These are phyloP conservation scores for Megalonaias nervosa DNA, from an alignment of 1,140 invertebrate species.

Conservation along the genomic window DNA sequence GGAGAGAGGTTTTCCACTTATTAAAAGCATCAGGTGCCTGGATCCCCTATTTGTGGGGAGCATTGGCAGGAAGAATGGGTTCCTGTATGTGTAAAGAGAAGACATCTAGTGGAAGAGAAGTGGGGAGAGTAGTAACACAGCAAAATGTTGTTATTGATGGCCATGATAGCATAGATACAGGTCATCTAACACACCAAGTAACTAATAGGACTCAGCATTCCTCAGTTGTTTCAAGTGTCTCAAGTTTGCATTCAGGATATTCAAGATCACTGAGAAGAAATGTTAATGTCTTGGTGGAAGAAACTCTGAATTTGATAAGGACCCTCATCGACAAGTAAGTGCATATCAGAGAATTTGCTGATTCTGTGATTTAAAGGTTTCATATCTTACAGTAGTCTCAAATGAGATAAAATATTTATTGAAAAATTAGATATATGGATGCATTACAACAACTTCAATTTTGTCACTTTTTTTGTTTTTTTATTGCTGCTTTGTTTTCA, in stretches of 20 bases:
- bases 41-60: not conserved
- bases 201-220: not conserved
- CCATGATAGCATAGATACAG: not conserved
- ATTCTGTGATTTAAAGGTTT: too few species aligned
- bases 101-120: constrained; percentile 9
- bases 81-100: constrained; percentile 63
- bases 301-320: constrained; percentile 85
- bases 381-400: too few species aligned
- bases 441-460: too few species aligned
- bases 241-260: constrained; percentile 34
- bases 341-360: not conserved
- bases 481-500: too few species aligned
- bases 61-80: constrained; percentile 44
- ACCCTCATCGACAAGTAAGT: constrained; percentile 88
- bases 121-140: not conserved
- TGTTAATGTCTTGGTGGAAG: constrained; percentile 78
- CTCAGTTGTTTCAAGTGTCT: not conserved
- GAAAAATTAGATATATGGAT: too few species aligned
- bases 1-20: too few species aligned
- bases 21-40: too few species aligned
- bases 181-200: constrained; percentile 10
- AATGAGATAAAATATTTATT: too few species aligned
- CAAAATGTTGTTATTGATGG: constrained; percentile 7
- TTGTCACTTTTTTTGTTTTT: too few species aligned
- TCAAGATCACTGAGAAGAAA: constrained; percentile 1